Conservation (phyloP, 1,140 invertebrate species). For the Sesamia nonagrioides region DNA sequence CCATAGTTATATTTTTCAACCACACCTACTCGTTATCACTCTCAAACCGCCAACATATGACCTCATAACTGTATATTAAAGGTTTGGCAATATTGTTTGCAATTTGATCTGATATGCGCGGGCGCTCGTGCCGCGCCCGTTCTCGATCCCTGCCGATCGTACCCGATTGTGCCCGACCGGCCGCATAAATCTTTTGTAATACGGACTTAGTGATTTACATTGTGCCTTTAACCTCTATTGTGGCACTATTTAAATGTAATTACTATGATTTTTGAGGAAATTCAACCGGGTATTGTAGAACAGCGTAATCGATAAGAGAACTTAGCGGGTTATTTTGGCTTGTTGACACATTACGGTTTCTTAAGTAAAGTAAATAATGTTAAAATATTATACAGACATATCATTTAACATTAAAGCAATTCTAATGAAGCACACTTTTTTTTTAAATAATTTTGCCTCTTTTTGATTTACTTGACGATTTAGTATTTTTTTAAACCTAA, state of each 20-base stretch:
- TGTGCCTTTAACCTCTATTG: conserved; percentile 47
- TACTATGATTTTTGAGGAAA: conserved; percentile 24
- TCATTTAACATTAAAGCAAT: too few relatives aligned
- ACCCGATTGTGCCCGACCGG: conserved; percentile 47
- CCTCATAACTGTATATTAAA: conserved; percentile 46
- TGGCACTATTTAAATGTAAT: conserved; percentile 46
- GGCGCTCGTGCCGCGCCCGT: conserved; percentile 49
- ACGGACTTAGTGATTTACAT: conserved; percentile 45
- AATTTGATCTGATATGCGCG: conserved; percentile 50
- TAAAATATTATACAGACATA: too few relatives aligned
- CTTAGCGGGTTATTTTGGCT: too few relatives aligned
- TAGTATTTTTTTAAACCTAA: too few relatives aligned
- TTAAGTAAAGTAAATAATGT: too few relatives aligned
- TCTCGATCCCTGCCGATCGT: conserved; percentile 45
- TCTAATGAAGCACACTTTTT: too few relatives aligned
- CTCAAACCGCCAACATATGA: conserved; percentile 24
- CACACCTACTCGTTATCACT: background rate
- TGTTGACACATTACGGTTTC: too few relatives aligned
- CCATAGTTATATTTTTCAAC: background rate
- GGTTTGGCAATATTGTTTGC: conserved; percentile 50
- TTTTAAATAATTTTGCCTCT: too few relatives aligned
- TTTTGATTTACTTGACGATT: too few relatives aligned
- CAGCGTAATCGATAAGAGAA: background rate
- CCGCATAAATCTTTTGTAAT: conserved; percentile 51
- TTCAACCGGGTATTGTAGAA: background rate